These are phyloP conservation scores for Pogonocichla stellata DNA, from an alignment of 2,113 vertebrate species.

Conservation along the genomic window DNA sequence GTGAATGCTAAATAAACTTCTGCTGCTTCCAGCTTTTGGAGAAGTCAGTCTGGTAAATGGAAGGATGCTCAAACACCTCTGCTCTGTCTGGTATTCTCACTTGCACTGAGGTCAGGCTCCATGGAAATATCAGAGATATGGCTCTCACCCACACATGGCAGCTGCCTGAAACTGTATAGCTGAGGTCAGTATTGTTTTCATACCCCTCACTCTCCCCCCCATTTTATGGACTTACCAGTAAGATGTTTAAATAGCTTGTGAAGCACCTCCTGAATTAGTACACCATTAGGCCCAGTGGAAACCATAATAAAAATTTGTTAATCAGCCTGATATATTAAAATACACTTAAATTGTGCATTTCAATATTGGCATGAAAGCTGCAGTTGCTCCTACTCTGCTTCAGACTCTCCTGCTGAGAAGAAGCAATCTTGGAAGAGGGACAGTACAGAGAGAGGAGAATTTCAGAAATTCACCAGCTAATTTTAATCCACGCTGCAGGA, in stretches of 20 bases:
- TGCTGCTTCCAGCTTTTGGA: background rate
- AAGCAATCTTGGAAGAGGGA: background rate
- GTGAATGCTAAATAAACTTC: background rate
- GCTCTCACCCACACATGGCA: slow-evolving; percentile 38
- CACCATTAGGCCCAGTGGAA: background rate
- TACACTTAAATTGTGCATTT: background rate
- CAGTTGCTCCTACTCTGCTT: background rate
- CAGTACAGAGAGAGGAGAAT: background rate
- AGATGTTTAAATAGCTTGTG: background rate
- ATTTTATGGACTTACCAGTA: background rate
- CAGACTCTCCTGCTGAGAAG: background rate
- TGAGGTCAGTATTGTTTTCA: background rate
- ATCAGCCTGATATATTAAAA: background rate
- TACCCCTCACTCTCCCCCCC: background rate
- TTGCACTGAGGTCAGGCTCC: background rate
- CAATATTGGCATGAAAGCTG: background rate
- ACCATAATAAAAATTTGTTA: background rate
- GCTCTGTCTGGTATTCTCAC: background rate
- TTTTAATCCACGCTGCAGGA: background rate
- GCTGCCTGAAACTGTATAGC: slow-evolving; percentile 50
- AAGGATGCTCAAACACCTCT: background rate
- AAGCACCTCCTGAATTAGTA: background rate
- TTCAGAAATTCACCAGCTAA: background rate
- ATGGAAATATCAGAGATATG: background rate
- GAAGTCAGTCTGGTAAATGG: background rate